Percentiles rank a stretch among this genome's conserved stretches.
These are phyloP conservation scores for Chydorus sphaericus DNA, from an alignment of 2,888 invertebrate genomes.

Conservation along the genomic window DNA sequence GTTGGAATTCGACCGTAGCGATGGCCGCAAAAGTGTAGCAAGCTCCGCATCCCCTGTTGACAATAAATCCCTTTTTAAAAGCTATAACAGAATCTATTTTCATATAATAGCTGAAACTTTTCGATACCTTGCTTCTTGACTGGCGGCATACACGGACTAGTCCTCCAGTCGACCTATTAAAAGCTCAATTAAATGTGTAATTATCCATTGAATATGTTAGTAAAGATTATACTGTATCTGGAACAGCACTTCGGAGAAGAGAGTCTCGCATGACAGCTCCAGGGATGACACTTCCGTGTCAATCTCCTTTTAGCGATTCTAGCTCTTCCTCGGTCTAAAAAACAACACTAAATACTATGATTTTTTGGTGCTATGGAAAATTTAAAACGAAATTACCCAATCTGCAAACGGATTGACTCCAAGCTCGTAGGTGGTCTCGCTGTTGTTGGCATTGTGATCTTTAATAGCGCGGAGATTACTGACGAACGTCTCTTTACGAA, in stretches of 20 bases:
- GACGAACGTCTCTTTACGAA: neutral
- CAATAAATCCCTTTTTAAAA: neutral
- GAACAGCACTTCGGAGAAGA: neutral
- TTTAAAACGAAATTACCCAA: too few species aligned
- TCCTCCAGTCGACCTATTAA: neutral
- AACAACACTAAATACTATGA: too few species aligned
- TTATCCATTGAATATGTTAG: too few species aligned
- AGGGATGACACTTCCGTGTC: neutral
- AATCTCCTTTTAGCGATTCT: neutral
- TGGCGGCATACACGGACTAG: neutral
- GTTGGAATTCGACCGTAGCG: slow-evolving; percentile 1
- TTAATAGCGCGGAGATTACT: neutral
- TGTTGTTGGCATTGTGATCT: neutral
- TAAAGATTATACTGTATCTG: neutral
- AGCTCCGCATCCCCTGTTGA: neutral
- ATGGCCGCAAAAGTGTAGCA: slow-evolving; percentile 2
- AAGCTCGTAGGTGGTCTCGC: neutral
- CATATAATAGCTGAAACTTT: too few species aligned
- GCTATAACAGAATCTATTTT: neutral
- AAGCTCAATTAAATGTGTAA: neutral
- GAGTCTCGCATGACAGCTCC: neutral
- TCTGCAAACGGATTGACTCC: neutral
- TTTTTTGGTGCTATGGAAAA: too few species aligned
- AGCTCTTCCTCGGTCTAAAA: neutral
- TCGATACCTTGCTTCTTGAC: slow-evolving; percentile 6